Evolutionary conservation across 2,797 vertebrate genomes (phyloP), one percentile per base, ranked within the genome.

Genomic region (Mus caroli): DNA sequence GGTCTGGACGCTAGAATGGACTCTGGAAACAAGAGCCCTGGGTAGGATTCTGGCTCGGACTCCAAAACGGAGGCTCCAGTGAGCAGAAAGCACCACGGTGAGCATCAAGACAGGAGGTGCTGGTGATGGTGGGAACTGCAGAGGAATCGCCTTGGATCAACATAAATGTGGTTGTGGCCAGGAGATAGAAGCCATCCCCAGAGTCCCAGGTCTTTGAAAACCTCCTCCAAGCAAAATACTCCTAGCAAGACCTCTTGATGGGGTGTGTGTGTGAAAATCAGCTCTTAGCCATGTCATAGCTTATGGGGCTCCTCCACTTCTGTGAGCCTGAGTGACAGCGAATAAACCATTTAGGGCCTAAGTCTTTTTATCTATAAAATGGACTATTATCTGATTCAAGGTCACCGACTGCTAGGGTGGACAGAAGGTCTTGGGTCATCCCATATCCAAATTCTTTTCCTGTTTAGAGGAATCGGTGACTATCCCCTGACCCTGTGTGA

Each of bases 351-450:
- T 88, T 43, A 94, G 82, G 60, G 78, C 76, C n/a, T 73, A 40
- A 69, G 37, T 91, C n/a, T 91, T 67, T 90, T 76, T 58, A 52
- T 78, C 56, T 89, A 24, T 90, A 82, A 92, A 94, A 67, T 93
- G 40, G 40, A 52, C 34, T 31, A 26, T 76, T 67, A 69, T 24
- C 58, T 20, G 11, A 60, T 31, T 84, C 34, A 14, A 46, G 58
- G 17, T 37, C 24, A 15, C 3, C 14, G 12, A 31, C 73, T 60
- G 14, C 37, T 86, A 19, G 34, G 78, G 50, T 60, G 54, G 56
- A 95, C 22, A 69, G 17, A 62, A 9, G 24, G 43, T 7, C 79
- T 79, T 76, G 62, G 90, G 52, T 50, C n/a, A 14, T 40, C 8
- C 43, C 40, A 24, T 5, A 87, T 80, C 52, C 43, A 60, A 79